Evolutionary conservation across 2,888 invertebrate species (phyloP).

Genomic region (Rosalia funebris): DNA sequence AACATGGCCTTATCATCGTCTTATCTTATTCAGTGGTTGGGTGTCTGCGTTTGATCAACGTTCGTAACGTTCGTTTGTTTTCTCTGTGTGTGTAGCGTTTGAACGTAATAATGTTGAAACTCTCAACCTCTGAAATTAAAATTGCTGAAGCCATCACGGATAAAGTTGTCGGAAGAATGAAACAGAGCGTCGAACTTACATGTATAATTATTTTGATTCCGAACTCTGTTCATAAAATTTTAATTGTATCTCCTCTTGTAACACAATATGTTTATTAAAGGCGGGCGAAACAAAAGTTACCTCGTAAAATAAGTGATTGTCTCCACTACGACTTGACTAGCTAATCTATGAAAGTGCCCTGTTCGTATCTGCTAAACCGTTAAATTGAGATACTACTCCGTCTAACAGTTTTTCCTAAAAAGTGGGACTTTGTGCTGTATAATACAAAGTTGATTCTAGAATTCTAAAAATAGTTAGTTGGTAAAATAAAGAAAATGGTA

Average conservation of each 20-base stretch:
- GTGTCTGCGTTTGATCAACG: too few relatives aligned
- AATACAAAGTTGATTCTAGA: neutral
- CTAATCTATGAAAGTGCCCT: constrained; percentile 15
- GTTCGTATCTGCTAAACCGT: constrained; percentile 19
- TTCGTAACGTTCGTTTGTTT: too few relatives aligned
- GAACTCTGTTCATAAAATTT: constrained; percentile 10
- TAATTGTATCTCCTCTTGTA: constrained; percentile 5
- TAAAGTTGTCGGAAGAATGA: too few relatives aligned
- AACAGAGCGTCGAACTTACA: neutral
- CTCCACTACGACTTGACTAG: constrained; percentile 4
- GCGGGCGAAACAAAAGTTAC: constrained; percentile 4
- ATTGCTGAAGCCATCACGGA: too few relatives aligned
- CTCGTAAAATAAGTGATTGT: constrained; percentile 19
- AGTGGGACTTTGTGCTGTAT: neutral
- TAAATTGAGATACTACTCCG: constrained; percentile 11
- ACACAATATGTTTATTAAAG: constrained; percentile 18
- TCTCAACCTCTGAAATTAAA: too few relatives aligned
- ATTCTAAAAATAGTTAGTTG: too few relatives aligned
- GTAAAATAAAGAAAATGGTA: too few relatives aligned
- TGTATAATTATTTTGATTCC: constrained; percentile 13
- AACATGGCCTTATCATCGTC: too few relatives aligned
- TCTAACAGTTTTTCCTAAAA: neutral
- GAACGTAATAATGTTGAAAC: too few relatives aligned
- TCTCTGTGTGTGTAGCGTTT: too few relatives aligned
- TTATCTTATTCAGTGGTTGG: too few relatives aligned